Evolutionary conservation across 2,113 vertebrate species (phyloP), one percentile per base, ranked within the genome.

Genomic region (Oenanthe melanoleuca): DNA sequence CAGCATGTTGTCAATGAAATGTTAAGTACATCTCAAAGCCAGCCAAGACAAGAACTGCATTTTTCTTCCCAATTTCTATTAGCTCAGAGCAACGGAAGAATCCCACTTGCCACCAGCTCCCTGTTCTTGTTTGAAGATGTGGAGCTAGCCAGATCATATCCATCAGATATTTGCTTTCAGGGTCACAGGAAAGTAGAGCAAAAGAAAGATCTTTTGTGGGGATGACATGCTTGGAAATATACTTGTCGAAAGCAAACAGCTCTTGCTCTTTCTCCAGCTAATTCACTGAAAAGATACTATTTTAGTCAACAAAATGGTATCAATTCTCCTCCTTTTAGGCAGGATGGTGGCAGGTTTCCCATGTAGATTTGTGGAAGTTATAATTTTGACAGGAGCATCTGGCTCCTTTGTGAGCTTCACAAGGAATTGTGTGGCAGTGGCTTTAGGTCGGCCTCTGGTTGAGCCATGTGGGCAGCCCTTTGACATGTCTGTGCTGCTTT

Each of bases 301-400:
- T 96, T 97, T 91, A 92, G 86, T 86, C 67, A 75, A 77, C 94
- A 86, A 96, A 97, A 94, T 23, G 78, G 72, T 94, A 80, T 85
- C 88, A 93, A 84, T 75, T 89, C 84, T 74, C 67, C 40, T 83
- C 86, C 80, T 83, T 96, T 91, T 88, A 80, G 77, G 74, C 69
- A 72, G 94, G 47, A 52, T 34, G 75, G 91, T 95, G 93, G 93
- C 88, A 96, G 91, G 91, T 87, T 96, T 96, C 95, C 94, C 88
- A 93, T 97, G 94, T 96, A 96, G 96, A 80, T 93, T 92, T 88
- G 75, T 19, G 45, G 90, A 95, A 97, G 93, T 84, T 95, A 86
- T 64, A 92, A 85, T 95, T 95, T 83, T 95, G 96, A 91, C 94
- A 93, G 94, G 88, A 97, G 95, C 96, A 97, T 97, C 95, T 97